Conservation (phyloP, 2,888 invertebrate species). For the Caenorhabditis macrosperma region DNA sequence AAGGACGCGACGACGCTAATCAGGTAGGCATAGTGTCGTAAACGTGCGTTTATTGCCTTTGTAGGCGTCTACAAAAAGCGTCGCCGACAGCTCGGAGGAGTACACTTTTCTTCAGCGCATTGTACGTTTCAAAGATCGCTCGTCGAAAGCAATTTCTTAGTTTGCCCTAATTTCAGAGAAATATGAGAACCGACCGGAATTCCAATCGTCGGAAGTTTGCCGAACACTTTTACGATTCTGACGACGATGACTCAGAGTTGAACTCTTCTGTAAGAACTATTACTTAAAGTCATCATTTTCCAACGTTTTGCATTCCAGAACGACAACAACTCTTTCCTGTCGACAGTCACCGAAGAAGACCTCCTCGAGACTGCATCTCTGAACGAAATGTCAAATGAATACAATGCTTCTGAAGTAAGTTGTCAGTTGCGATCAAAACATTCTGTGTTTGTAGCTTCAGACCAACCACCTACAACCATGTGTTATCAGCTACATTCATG, state of each 20-base stretch:
- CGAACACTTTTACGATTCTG: constrained; percentile 29
- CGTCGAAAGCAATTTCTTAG: neutral
- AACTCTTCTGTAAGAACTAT: constrained; percentile 21
- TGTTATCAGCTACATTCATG: constrained; percentile 45
- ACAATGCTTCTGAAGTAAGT: constrained; percentile 10
- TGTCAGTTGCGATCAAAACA: neutral
- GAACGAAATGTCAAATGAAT: constrained; percentile 6
- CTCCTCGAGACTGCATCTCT: constrained; percentile 2
- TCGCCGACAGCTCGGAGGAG: constrained; percentile 46
- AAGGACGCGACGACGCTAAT: constrained; percentile 16
- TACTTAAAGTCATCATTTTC: neutral
- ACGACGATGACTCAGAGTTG: constrained; percentile 40
- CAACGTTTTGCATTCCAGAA: constrained; percentile 10
- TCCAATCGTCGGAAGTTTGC: constrained; percentile 38
- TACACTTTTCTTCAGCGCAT: constrained; percentile 25
- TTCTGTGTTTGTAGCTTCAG: constrained; percentile 22
- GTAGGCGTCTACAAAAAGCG: constrained; percentile 38
- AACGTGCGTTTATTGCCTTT: constrained; percentile 46
- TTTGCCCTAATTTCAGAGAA: constrained; percentile 12
- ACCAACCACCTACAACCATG: constrained; percentile 1
- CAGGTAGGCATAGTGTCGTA: constrained; percentile 42
- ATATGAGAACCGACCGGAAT: constrained; percentile 34
- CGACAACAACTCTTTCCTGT: constrained; percentile 20
- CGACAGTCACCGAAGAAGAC: constrained; percentile 42
- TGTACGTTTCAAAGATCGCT: constrained; percentile 12